Conservation (phyloP, 2,113 vertebrate genomes). For the Apaloderma vittatum region DNA sequence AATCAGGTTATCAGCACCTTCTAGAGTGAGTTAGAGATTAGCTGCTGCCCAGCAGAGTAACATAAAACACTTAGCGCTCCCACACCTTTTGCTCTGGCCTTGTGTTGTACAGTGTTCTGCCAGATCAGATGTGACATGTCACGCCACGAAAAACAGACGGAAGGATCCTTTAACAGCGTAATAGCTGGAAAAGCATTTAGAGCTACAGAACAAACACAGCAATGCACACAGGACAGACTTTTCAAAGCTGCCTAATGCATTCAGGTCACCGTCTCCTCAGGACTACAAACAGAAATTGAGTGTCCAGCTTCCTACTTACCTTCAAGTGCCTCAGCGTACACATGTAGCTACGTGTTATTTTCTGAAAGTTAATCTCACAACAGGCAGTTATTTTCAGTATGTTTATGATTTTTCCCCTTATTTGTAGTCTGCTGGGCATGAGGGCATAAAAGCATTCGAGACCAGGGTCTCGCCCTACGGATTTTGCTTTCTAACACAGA, state of each 20-base stretch:
- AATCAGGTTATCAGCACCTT: constrained; percentile 17
- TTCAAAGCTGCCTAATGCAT: neutral
- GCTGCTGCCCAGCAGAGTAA: neutral
- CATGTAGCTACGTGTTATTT: rapidly evolving
- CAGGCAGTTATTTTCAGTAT: neutral
- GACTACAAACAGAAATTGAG: neutral
- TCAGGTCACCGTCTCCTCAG: neutral
- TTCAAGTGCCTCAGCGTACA: neutral
- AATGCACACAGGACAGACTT: neutral
- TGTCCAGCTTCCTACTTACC: neutral
- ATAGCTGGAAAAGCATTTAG: neutral
- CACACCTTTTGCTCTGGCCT: neutral
- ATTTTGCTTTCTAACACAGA: neutral
- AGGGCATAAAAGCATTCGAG: neutral
- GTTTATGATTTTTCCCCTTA: neutral
- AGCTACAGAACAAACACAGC: neutral
- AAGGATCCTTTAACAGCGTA: neutral
- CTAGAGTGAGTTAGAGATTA: neutral
- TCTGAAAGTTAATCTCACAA: neutral
- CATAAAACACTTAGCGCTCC: neutral
- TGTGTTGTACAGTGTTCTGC: neutral
- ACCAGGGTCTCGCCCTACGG: neutral
- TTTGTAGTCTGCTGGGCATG: neutral
- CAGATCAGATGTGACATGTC: neutral
- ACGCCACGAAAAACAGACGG: neutral